phyloP scores from a whole-genome alignment of 2,797 vertebrate species.

The Valencia hispanica region DNA sequence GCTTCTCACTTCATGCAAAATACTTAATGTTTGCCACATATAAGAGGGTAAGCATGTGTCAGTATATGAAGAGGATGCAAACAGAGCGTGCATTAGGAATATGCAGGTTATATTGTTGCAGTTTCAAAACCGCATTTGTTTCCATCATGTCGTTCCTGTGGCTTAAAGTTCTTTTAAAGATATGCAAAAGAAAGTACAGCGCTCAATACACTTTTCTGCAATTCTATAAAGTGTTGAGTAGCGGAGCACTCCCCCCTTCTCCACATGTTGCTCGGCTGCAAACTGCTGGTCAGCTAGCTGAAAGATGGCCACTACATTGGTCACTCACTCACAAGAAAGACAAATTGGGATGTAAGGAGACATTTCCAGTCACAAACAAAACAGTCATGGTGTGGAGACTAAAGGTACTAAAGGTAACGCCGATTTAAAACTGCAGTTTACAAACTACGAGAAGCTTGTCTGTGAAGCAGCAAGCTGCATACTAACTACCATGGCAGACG shows the following conservation, averaged over 20 bases:
- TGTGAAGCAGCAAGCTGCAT: background rate
- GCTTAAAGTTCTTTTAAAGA: background rate
- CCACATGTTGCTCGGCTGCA: too few relatives aligned
- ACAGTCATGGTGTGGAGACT: background rate
- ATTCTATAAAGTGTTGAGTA: background rate
- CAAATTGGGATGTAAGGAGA: background rate
- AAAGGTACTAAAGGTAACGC: background rate
- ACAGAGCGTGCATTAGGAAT: background rate
- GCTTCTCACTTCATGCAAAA: slow-evolving; percentile 53
- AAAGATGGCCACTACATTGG: background rate
- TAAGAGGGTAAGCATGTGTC: slow-evolving; percentile 33
- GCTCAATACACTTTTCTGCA: background rate
- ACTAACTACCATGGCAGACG: background rate
- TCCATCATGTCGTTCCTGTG: background rate
- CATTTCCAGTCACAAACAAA: background rate
- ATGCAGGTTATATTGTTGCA: background rate
- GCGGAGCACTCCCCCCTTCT: background rate
- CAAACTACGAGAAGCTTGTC: too few relatives aligned
- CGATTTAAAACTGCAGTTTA: too few relatives aligned
- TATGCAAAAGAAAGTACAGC: background rate
- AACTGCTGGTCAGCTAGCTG: background rate
- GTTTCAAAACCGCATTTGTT: background rate
- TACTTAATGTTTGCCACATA: slow-evolving; percentile 34
- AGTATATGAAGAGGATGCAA: slow-evolving; percentile 5
- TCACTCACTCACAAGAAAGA: background rate